Percentiles rank a stretch among this genome's conserved stretches.
Conservation (phyloP, 2,888 invertebrate genomes). For the Ophion obscuratus region DNA sequence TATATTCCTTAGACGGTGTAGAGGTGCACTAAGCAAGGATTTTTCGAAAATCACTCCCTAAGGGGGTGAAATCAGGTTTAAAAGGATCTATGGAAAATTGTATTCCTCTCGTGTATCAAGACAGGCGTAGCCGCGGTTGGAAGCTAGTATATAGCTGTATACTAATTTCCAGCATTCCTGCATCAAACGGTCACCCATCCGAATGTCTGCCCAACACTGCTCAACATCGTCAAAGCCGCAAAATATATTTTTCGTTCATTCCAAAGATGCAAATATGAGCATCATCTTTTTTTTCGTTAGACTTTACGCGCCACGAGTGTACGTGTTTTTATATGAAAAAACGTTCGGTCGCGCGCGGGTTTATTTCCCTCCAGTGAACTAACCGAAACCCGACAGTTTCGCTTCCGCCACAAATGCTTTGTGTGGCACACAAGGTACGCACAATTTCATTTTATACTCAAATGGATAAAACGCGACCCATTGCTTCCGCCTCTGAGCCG, state of each 20-base stretch:
- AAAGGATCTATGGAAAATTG: no score
- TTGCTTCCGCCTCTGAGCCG: background rate
- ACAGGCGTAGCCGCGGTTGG: no score
- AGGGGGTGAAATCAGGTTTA: no score
- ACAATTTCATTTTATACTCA: conserved; percentile 57
- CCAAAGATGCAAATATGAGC: background rate
- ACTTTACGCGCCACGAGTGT: background rate
- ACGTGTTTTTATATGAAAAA: conserved; percentile 35
- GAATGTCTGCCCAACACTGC: no score
- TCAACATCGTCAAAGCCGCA: no score
- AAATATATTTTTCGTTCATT: background rate
- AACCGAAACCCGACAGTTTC: conserved; percentile 42
- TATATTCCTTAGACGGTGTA: no score
- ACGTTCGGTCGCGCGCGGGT: conserved; percentile 16
- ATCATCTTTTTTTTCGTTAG: background rate
- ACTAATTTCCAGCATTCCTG: no score
- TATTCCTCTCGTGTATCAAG: no score
- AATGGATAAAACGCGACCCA: conserved; percentile 7
- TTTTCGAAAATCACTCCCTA: no score
- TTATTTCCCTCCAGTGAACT: conserved; percentile 48
- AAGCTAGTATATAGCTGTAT: no score
- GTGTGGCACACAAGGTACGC: background rate
- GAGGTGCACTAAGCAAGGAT: no score
- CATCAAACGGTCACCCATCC: no score
- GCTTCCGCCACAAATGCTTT: conserved; percentile 16